Conservation (phyloP, 1,140 invertebrate genomes). For the Sitophilus oryzae region DNA sequence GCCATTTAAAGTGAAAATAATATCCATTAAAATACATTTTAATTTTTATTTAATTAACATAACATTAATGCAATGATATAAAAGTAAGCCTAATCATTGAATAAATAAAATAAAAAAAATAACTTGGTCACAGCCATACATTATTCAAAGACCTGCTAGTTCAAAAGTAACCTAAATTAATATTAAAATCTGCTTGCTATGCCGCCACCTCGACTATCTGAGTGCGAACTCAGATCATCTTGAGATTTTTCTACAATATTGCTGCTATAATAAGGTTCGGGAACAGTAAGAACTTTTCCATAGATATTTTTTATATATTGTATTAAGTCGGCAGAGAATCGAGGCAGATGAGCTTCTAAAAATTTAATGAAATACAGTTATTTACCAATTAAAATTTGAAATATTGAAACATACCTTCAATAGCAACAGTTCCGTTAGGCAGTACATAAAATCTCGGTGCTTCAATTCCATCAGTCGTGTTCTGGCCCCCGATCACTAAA, state of each 20-base stretch:
- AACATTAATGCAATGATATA: no score
- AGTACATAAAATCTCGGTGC: slow-evolving; percentile 39
- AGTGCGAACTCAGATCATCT: slow-evolving; percentile 54
- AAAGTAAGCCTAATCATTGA: no score
- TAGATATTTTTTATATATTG: slow-evolving; percentile 26
- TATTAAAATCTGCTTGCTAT: slow-evolving; percentile 55
- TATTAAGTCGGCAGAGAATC: slow-evolving; percentile 31
- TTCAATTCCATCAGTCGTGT: slow-evolving; percentile 40
- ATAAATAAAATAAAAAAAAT: neutral
- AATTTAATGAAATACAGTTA: slow-evolving; percentile 4
- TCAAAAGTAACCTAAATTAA: no score
- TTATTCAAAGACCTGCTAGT: no score
- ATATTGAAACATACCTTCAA: slow-evolving; percentile 35
- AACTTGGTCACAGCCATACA: neutral
- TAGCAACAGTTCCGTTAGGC: slow-evolving; percentile 33
- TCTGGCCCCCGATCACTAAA: slow-evolving; percentile 36
- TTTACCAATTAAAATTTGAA: neutral
- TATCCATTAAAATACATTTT: no score
- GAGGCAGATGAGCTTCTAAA: slow-evolving; percentile 34
- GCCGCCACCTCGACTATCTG: slow-evolving; percentile 59
- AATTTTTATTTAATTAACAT: no score
- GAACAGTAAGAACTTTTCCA: slow-evolving; percentile 10
- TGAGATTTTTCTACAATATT: slow-evolving; percentile 55
- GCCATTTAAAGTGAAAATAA: no score
- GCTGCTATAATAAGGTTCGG: slow-evolving; percentile 50